Percentiles rank a stretch among this genome's conserved stretches.
phyloP scores from a whole-genome alignment of 2,797 vertebrate genomes.

The Eurystomus glaucurus region DNA sequence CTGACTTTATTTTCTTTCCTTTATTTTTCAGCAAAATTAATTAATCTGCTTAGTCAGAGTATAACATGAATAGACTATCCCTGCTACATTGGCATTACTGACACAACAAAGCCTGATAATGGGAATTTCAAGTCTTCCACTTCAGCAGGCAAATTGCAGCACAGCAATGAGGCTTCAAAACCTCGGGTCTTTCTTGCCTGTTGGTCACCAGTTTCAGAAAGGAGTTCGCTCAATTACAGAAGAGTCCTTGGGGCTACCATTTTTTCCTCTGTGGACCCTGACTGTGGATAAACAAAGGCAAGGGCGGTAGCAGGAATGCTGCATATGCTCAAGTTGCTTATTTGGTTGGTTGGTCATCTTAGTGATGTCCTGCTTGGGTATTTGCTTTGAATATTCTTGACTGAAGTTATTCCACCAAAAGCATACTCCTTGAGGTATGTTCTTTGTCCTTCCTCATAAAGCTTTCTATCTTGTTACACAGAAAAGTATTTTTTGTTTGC shows the following conservation, averaged over 20 bases:
- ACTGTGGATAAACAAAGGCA: background rate
- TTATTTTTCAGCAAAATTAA: background rate
- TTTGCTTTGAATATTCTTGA: background rate
- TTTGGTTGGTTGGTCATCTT: background rate
- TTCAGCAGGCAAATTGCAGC: background rate
- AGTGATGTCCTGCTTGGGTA: background rate
- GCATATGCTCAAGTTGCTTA: background rate
- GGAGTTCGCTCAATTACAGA: background rate
- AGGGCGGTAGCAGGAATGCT: background rate
- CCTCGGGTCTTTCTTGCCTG: background rate
- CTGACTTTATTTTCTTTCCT: background rate
- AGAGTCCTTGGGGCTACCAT: background rate
- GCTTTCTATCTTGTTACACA: background rate
- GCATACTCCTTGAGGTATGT: fast-evolving
- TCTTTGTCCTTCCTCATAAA: background rate
- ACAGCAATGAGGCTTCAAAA: background rate
- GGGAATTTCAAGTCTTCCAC: background rate
- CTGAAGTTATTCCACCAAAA: background rate
- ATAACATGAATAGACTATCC: background rate
- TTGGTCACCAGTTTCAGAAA: background rate
- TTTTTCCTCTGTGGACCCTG: background rate
- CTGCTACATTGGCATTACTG: background rate
- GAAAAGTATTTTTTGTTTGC: background rate
- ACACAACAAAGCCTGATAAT: background rate
- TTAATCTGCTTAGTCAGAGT: background rate